phyloP scores from a whole-genome alignment of 2,888 invertebrate species.

The Opisthograptis luteolata region DNA sequence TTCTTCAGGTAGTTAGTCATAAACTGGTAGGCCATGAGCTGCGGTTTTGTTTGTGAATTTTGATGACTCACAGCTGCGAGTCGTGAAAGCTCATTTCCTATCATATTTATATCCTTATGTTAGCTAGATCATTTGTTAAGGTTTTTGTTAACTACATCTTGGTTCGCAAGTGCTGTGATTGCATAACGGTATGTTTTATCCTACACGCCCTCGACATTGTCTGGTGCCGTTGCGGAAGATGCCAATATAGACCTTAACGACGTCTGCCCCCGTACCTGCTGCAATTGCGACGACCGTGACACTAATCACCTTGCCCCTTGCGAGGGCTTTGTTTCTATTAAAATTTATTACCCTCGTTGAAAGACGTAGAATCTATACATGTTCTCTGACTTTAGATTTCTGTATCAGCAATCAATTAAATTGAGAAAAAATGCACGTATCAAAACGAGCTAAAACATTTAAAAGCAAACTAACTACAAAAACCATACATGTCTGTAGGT shows the following conservation, averaged over 20 bases:
- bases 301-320: constrained; percentile 64
- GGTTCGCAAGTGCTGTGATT: constrained; percentile 24
- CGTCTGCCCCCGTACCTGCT: constrained; percentile 66
- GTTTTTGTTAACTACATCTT: constrained; percentile 11
- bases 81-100: constrained; percentile 21
- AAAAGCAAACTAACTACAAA: too few species aligned
- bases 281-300: constrained; percentile 71
- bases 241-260: constrained; percentile 66
- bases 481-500: too few species aligned
- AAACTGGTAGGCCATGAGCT: too few species aligned
- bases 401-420: too few species aligned
- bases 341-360: not conserved
- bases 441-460: too few species aligned
- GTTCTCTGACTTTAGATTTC: too few species aligned
- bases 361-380: constrained; percentile 1
- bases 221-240: constrained; percentile 64
- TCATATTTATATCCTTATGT: constrained; percentile 16
- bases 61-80: constrained; percentile 26
- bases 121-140: constrained; percentile 7
- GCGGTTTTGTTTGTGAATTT: constrained; percentile 26
- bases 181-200: constrained; percentile 30
- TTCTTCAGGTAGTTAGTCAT: too few species aligned
- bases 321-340: constrained; percentile 35
- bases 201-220: constrained; percentile 71
- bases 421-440: too few species aligned